Evolutionary conservation across 92 coral and sea anemone species (phyloP), one percentile per base, ranked within the genome.

Genomic region (Phenganax stokvisi): DNA sequence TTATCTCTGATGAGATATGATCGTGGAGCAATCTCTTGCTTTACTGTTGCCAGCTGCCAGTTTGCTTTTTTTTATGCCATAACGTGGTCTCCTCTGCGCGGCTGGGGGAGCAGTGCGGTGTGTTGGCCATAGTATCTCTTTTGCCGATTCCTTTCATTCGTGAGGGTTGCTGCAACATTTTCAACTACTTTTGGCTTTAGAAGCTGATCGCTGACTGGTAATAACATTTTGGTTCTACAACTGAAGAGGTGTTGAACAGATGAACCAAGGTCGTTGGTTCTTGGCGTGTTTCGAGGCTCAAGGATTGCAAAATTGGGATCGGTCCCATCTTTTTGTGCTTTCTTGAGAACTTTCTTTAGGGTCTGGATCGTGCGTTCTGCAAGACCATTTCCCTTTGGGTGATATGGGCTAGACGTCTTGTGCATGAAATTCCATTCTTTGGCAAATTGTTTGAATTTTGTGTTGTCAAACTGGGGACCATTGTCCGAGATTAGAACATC

Each of bases 401-500:
- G 25, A 20, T 20, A 20, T 20, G 25, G 75, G 47, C 55, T 71
- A 9, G 75, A 71, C 16, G 75, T 71, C 55, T 71, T 71, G 75
- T 71, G 54, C 17, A 57, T 71, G n/a, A 71, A 71, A 31, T 71
- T 30, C 76, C 76, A 71, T 30, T 82, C 51, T 3, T 51, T 56
- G 13, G 79, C 62, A 71, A 82, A 72, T 69, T 73, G 80, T 51
- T 44, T 47, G 17, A 58, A 69, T 15, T 82, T 73, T 6, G 56
- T 51, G 20, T 68, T 72, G 47, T 82, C 25, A 20, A 20, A 20
- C 25, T 20, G 25, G 25, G 25, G 25, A 20, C 25, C 25, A 20
- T 20, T 20, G 87, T 87, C 89, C 17, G 84, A 81, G 85, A 79
- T 87, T 47, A 87, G 77, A 58, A 76, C 84, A 16, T 76, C 69